A percentile compares a stretch with the other conserved stretches of the same genome.
Conservation (phyloP, 1,140 invertebrate species). For the Drosophila murphyi region DNA sequence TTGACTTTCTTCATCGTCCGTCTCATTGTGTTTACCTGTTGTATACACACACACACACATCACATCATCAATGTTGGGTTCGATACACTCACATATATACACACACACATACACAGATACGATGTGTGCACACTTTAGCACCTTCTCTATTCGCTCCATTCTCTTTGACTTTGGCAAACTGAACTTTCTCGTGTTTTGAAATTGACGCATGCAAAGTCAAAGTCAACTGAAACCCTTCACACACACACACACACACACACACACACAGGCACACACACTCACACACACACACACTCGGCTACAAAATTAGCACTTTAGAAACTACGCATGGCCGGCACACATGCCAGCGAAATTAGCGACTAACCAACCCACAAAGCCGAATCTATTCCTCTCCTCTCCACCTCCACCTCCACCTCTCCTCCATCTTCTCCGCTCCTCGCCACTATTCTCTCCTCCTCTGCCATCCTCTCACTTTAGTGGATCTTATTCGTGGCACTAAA, state of each 20-base stretch:
- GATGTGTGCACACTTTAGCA: conserved; percentile 19
- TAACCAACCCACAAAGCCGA: conserved; percentile 31
- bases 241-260: not conserved
- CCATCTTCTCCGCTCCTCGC: not conserved
- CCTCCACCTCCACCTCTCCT: not conserved
- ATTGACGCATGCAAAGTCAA: not conserved
- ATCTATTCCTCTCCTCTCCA: not conserved
- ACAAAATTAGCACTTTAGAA: conserved; percentile 46
- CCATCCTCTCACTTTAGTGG: not conserved
- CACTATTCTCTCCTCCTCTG: not conserved
- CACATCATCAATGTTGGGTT: conserved; percentile 6
- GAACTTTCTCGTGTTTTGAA: conserved; percentile 38
- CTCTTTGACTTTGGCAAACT: conserved; percentile 34
- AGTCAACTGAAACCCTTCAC: conserved; percentile 7
- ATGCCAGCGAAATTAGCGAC: conserved; percentile 46
- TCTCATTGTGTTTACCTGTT: conserved; percentile 9
- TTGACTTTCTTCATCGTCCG: conserved; percentile 11
- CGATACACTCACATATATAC: conserved; percentile 12
- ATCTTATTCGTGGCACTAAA: conserved; percentile 44
- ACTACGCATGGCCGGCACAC: conserved; percentile 34
- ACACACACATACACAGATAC: conserved; percentile 8
- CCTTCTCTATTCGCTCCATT: conserved; percentile 29
- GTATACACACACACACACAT: not conserved
- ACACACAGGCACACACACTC: too few relatives aligned
- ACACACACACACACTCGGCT: not conserved